Conservation (phyloP, 2,888 invertebrate species). For the Hedya salicella region DNA sequence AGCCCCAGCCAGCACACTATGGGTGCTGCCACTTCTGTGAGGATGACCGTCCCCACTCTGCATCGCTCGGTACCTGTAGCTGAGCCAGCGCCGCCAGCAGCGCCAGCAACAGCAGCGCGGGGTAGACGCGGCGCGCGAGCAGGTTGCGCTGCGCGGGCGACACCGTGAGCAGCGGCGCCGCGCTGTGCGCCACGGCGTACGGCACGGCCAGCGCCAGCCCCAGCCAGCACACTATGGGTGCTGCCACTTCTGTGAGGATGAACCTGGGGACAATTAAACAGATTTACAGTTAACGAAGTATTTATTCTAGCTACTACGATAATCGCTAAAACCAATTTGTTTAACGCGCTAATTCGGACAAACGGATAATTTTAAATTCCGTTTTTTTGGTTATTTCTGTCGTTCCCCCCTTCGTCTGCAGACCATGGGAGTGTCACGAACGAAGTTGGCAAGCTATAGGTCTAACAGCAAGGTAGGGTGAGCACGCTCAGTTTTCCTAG, state of each 20-base stretch:
- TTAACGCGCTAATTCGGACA: too few relatives aligned
- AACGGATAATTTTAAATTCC: too few relatives aligned
- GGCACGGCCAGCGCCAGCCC: conserved; percentile 96
- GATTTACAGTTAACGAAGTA: too few relatives aligned
- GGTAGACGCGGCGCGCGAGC: conserved; percentile 94
- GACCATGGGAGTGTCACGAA: too few relatives aligned
- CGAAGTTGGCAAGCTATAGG: too few relatives aligned
- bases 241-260: conserved; percentile 92
- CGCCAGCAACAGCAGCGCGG: conserved; percentile 91
- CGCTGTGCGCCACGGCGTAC: conserved; percentile 93
- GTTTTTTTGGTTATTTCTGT: too few relatives aligned
- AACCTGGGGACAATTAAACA: conserved; percentile 78
- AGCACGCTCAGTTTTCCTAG: too few relatives aligned
- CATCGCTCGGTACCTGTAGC: conserved; percentile 84
- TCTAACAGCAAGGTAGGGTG: too few relatives aligned
- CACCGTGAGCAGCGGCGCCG: conserved; percentile 88
- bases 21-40: conserved; percentile 93
- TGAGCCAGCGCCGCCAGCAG: conserved; percentile 83
- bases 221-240: conserved; percentile 94
- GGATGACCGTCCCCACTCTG: too few relatives aligned
- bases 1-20: conserved; percentile 95
- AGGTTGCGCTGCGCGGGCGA: conserved; percentile 89
- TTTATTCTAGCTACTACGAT: too few relatives aligned
- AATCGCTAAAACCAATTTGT: too few relatives aligned
- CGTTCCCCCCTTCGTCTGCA: too few relatives aligned